Evolutionary conservation across 2,888 invertebrate species (phyloP).

Genomic region (Ophioninae sp.): DNA sequence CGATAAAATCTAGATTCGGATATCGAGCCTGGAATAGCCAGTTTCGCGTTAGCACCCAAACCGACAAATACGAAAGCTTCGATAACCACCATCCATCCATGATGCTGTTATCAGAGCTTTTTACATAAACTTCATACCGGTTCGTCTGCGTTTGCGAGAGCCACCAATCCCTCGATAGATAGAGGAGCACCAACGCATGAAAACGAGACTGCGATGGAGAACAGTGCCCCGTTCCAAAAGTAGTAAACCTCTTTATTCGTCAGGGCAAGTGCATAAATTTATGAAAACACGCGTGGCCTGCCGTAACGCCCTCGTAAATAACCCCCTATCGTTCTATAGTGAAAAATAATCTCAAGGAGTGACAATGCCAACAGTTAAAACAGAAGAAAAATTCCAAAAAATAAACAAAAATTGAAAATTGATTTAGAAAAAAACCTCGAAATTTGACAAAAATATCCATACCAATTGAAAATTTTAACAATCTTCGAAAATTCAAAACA

Average conservation of each 20-base stretch:
- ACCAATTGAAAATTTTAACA: too few species aligned
- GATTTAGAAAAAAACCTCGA: too few species aligned
- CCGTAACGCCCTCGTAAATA: not conserved
- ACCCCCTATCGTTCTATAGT: not conserved
- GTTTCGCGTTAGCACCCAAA: constrained; percentile 18
- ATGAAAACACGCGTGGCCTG: not conserved
- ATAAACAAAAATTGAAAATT: too few species aligned
- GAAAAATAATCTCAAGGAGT: constrained; percentile 5
- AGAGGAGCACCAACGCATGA: not conserved
- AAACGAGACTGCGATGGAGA: not conserved
- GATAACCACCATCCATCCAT: not conserved
- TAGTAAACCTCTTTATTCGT: constrained; percentile 47
- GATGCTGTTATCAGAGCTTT: constrained; percentile 22
- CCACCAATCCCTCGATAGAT: not conserved
- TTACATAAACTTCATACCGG: not conserved
- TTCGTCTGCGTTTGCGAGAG: not conserved
- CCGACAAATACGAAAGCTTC: constrained; percentile 38
- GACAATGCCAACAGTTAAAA: too few species aligned
- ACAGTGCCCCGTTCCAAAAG: constrained; percentile 15
- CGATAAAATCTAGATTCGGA: constrained; percentile 54
- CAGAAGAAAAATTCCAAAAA: too few species aligned
- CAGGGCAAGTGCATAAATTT: constrained; percentile 14
- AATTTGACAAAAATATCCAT: too few species aligned
- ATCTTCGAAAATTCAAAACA: too few species aligned
- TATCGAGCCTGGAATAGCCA: constrained; percentile 42